Evolutionary conservation across 2,113 vertebrate genomes (phyloP).

Genomic region (Ginglymostoma cirratum): DNA sequence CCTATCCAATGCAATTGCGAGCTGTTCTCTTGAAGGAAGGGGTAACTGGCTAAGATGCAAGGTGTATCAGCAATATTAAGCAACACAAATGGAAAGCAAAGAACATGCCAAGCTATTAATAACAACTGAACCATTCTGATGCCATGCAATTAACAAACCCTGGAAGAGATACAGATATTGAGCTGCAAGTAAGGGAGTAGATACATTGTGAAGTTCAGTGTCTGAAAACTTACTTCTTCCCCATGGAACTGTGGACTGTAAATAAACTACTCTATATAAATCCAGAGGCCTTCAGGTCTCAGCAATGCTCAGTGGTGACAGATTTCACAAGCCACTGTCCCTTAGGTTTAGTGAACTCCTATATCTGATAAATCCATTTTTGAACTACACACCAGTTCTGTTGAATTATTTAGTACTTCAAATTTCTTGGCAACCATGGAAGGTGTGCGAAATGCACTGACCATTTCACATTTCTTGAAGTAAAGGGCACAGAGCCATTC

Average conservation of each 20-base stretch:
- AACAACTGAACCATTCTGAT: background rate
- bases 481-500: background rate
- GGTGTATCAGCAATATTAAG: background rate
- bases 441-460: background rate
- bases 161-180: background rate
- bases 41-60: background rate
- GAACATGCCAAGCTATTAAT: background rate
- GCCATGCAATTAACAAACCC: slow-evolving; percentile 7
- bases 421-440: background rate
- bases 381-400: background rate
- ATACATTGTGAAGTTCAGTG: background rate
- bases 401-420: background rate
- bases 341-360: background rate
- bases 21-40: background rate
- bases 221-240: background rate
- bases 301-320: background rate
- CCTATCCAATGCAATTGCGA: background rate
- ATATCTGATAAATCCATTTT: background rate
- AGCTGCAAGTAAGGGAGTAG: background rate
- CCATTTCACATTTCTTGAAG: background rate
- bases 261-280: background rate
- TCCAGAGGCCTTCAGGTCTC: background rate
- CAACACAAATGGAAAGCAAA: background rate
- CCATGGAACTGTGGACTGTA: too few relatives aligned
- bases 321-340: background rate